Conservation (phyloP, 2,888 invertebrate genomes). For the Yponomeuta sedellus region DNA sequence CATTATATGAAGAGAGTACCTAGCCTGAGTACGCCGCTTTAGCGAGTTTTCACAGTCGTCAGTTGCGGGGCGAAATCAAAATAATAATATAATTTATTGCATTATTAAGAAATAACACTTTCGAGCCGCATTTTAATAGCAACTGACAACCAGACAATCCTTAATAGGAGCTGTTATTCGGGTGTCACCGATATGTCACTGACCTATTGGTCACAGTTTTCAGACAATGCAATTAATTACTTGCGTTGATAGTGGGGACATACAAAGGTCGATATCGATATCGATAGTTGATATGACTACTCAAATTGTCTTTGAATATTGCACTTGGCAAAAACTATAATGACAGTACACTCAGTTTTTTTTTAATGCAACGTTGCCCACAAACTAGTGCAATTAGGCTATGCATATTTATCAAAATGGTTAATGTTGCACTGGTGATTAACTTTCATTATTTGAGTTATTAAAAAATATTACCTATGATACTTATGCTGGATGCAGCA, state of each 20-base stretch:
- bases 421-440: too few relatives aligned
- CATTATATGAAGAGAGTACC: neutral
- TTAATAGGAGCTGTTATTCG: constrained; percentile 2
- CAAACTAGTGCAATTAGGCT: too few relatives aligned
- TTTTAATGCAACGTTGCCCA: too few relatives aligned
- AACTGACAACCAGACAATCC: constrained; percentile 22
- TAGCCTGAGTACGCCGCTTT: neutral
- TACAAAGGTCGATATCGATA: too few relatives aligned
- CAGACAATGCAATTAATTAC: constrained; percentile 29
- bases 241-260: too few relatives aligned
- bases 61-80: neutral
- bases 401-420: too few relatives aligned
- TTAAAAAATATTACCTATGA: too few relatives aligned
- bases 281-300: neutral
- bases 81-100: neutral
- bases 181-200: constrained; percentile 35
- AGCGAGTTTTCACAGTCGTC: neutral
- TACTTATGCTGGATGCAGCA: too few relatives aligned
- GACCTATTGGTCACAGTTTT: constrained; percentile 36
- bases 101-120: neutral
- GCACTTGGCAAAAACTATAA: neutral
- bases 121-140: neutral
- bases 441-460: too few relatives aligned
- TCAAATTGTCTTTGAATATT: too few relatives aligned
- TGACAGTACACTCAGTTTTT: neutral